These are phyloP conservation scores for Lithosia quadra DNA, from an alignment of 2,888 invertebrate genomes.

Conservation along the genomic window DNA sequence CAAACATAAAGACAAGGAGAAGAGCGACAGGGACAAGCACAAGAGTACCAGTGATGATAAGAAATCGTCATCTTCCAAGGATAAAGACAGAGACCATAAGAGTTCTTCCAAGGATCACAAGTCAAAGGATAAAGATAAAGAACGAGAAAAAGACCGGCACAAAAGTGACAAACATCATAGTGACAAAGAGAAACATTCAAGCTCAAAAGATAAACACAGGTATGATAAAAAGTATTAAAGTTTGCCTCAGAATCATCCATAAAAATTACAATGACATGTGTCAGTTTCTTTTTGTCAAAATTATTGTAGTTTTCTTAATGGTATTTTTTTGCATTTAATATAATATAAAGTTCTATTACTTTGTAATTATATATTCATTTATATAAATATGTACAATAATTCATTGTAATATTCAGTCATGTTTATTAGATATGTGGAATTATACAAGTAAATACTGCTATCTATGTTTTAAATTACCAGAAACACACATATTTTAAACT, in stretches of 20 bases:
- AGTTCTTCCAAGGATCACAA: slow-evolving; percentile 56
- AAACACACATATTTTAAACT: background rate
- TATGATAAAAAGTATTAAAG: slow-evolving; percentile 43
- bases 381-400: too few relatives aligned
- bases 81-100: slow-evolving; percentile 70
- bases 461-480: background rate
- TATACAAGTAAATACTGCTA: background rate
- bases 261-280: slow-evolving; percentile 10
- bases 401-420: background rate
- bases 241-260: background rate
- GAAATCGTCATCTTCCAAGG: slow-evolving; percentile 79
- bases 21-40: slow-evolving; percentile 67
- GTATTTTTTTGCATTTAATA: background rate
- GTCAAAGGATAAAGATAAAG: slow-evolving; percentile 56
- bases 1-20: slow-evolving; percentile 67
- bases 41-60: slow-evolving; percentile 70
- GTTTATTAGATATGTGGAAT: background rate
- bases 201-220: slow-evolving; percentile 88
- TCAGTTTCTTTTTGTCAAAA: slow-evolving; percentile 10
- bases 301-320: background rate
- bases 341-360: background rate
- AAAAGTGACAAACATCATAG: slow-evolving; percentile 78
- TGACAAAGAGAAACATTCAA: slow-evolving; percentile 81
- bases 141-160: slow-evolving; percentile 75
- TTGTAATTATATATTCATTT: background rate